These are phyloP conservation scores for Sinodicranocentrus sp. DNA, from an alignment of 2,888 invertebrate species.

Conservation along the genomic window DNA sequence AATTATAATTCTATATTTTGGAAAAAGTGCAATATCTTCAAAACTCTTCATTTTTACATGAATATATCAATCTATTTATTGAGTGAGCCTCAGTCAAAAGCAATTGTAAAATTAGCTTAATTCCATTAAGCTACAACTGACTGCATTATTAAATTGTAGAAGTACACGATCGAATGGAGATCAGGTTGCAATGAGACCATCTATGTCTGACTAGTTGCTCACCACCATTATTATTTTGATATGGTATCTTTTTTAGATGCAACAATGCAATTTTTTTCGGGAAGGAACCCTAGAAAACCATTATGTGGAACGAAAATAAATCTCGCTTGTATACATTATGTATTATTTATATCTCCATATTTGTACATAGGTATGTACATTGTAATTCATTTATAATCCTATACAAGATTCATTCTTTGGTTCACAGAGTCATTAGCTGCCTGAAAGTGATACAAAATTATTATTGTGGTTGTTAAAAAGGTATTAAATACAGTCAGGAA, in stretches of 20 bases:
- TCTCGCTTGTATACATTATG: neutral
- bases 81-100: too few species aligned
- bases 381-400: neutral
- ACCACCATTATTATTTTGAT: neutral
- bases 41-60: too few species aligned
- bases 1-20: too few species aligned
- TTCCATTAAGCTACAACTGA: too few species aligned
- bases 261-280: conserved; percentile 13
- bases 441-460: neutral
- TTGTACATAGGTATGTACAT: neutral
- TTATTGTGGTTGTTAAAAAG: neutral
- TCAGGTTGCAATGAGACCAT: neutral
- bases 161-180: too few species aligned
- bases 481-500: neutral
- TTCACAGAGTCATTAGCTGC: neutral
- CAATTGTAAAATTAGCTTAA: too few species aligned
- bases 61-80: too few species aligned
- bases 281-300: conserved; percentile 62
- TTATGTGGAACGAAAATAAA: conserved; percentile 58
- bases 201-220: neutral
- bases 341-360: neutral
- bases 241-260: conserved; percentile 19
- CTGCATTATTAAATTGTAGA: too few species aligned
- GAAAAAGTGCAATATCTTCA: too few species aligned
- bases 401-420: neutral